Conservation (phyloP, 2,797 vertebrate genomes). For the Leptodactylus fallax region DNA sequence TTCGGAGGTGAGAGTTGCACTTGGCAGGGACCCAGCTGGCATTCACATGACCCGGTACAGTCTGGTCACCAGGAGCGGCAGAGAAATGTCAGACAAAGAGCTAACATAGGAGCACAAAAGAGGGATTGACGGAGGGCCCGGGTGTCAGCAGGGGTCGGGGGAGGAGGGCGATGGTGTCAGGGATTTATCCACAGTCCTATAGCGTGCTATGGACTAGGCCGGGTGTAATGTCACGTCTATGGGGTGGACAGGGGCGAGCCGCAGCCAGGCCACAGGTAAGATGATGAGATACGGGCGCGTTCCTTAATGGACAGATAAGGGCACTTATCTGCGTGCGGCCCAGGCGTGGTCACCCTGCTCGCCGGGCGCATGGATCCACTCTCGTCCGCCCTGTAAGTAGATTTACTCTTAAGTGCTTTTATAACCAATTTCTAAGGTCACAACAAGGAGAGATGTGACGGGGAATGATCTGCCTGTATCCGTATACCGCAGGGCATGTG, state of each 20-base stretch:
- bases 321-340: conserved; percentile 18
- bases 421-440: neutral
- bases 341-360: neutral
- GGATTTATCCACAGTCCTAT: neutral
- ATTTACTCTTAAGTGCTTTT: neutral
- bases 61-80: conserved; percentile 17
- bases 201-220: neutral
- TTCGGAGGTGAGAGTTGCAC: neutral
- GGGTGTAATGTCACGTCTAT: neutral
- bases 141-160: neutral
- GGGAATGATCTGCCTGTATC: neutral
- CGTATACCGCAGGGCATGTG: too few species aligned
- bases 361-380: neutral
- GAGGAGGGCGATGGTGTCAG: neutral
- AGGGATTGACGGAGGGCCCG: neutral
- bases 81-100: conserved; percentile 25
- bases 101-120: conserved; percentile 21
- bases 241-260: neutral
- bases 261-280: neutral
- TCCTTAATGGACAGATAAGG: conserved; percentile 13
- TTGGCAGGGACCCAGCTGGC: neutral
- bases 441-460: neutral
- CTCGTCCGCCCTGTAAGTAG: neutral
- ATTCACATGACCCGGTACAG: neutral
- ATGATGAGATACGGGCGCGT: neutral